Conservation (phyloP, 2,888 invertebrate genomes). For the Thymelicus lineola region DNA sequence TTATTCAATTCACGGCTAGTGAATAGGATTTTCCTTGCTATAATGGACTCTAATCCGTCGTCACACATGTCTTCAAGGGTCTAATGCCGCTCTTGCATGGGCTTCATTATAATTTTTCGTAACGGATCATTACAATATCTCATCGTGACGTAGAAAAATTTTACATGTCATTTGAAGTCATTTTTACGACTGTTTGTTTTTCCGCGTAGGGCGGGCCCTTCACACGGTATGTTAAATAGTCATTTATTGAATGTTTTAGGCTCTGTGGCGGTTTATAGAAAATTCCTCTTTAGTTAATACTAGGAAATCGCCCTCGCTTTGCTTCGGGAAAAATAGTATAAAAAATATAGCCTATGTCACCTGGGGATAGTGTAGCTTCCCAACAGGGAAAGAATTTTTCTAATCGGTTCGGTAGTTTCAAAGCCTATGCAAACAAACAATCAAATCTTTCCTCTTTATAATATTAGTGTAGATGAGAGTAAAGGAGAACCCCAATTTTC, state of each 20-base stretch:
- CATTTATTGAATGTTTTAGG: conserved; percentile 60
- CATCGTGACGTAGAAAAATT: conserved; percentile 84
- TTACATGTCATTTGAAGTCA: conserved; percentile 80
- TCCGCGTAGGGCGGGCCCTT: conserved; percentile 72
- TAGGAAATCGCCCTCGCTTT: too few relatives aligned
- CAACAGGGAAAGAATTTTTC: too few relatives aligned
- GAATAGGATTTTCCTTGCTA: conserved; percentile 73
- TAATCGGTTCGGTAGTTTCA: too few relatives aligned
- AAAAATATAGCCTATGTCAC: too few relatives aligned
- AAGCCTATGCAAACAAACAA: too few relatives aligned
- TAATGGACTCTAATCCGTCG: conserved; percentile 74
- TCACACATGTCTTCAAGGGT: conserved; percentile 72
- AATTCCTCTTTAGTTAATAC: neutral
- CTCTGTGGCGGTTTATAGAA: conserved; percentile 6
- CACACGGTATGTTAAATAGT: conserved; percentile 62
- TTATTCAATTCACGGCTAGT: conserved; percentile 79
- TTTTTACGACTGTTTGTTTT: conserved; percentile 82
- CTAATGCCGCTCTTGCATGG: conserved; percentile 77
- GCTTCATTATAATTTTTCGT: conserved; percentile 78
- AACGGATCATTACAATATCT: conserved; percentile 83
- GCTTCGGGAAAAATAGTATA: too few relatives aligned
- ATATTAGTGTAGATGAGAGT: too few relatives aligned
- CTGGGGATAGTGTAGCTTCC: too few relatives aligned
- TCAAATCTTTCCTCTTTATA: too few relatives aligned
- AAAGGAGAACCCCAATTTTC: too few relatives aligned